Evolutionary conservation across 2,797 vertebrate genomes (phyloP).

Genomic region (Pangasius macronema): DNA sequence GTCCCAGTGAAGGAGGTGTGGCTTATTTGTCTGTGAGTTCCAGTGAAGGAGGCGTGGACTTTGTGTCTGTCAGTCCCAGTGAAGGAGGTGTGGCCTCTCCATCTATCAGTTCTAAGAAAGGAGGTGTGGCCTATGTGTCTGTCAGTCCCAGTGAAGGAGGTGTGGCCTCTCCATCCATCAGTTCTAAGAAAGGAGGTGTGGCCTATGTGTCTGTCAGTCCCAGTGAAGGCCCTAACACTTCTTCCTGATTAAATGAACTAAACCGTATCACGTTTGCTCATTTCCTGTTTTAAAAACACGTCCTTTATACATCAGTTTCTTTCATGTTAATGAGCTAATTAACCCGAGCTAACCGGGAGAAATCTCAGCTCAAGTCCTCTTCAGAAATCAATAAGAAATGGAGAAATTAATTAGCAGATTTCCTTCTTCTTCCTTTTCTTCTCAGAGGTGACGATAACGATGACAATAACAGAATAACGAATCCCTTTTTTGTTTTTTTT

Average conservation of each 20-base stretch:
- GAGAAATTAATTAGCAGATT: conserved; percentile 13
- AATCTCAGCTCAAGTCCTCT: not conserved
- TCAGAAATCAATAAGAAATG: conserved; percentile 4
- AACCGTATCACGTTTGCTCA: not conserved
- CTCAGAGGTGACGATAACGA: no score
- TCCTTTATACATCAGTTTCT: not conserved
- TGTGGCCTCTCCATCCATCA: not conserved
- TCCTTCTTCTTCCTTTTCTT: not conserved
- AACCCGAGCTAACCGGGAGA: not conserved
- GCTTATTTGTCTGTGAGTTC: not conserved
- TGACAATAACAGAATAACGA: not conserved
- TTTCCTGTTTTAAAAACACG: not conserved
- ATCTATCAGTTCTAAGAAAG: no score
- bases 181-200: not conserved
- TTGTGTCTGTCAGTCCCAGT: fast-evolving
- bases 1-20: not conserved
- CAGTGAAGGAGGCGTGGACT: not conserved
- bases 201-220: not conserved
- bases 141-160: not conserved
- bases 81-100: not conserved
- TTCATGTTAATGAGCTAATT: conserved; percentile 15
- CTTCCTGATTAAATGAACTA: not conserved
- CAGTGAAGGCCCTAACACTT: not conserved
- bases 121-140: not conserved
- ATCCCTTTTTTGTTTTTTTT: not conserved